A percentile compares a stretch with the other conserved stretches of the same genome.
Evolutionary conservation across 2,797 vertebrate species (phyloP).

Genomic region (Bradypodion pumilum): DNA sequence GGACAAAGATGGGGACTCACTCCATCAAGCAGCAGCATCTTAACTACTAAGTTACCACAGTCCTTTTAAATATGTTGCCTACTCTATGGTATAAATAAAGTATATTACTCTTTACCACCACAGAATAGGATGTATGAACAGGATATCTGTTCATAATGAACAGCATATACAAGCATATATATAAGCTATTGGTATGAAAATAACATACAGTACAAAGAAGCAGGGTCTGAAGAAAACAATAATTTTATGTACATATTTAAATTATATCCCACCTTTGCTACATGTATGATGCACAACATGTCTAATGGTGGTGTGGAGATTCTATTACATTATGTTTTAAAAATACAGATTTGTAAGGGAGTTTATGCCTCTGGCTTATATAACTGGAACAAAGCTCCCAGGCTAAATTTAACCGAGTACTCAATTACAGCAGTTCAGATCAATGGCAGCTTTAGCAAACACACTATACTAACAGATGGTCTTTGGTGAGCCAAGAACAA

Average conservation of each 20-base stretch:
- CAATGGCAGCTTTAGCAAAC: constrained; percentile 14
- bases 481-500: neutral
- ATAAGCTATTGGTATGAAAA: neutral
- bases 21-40: too few species aligned
- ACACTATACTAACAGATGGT: neutral
- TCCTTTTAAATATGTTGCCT: too few species aligned
- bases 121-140: too few species aligned
- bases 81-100: neutral
- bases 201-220: neutral
- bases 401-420: constrained; percentile 31
- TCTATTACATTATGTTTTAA: constrained; percentile 19
- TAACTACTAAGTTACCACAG: too few species aligned
- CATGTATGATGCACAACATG: neutral
- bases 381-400: neutral
- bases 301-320: neutral
- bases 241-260: neutral
- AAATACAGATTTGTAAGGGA: neutral
- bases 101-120: constrained; percentile 20
- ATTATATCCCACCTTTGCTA: neutral
- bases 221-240: neutral
- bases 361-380: constrained; percentile 22
- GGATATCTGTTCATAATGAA: neutral
- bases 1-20: too few species aligned
- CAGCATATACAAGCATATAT: neutral
- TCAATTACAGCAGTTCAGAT: constrained; percentile 6